Base-by-base conservation (phyloP, 1,140 invertebrate species). In the Micrasema minimum region DNA sequence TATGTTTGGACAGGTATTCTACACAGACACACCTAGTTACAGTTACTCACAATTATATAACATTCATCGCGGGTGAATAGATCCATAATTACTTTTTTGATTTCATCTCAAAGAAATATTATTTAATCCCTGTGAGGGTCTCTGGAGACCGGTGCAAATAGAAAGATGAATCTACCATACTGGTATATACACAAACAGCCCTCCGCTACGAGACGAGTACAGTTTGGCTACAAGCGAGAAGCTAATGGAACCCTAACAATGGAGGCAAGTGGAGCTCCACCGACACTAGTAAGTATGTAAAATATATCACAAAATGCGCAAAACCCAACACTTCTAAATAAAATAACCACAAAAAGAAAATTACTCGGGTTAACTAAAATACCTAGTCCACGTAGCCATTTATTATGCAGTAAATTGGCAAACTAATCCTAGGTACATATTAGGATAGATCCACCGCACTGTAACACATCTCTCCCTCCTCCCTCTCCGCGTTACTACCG, bases 61-160 rank as follows among this genome's bases (percentile, higher is more conserved):
- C 23, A 48, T 64, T 37, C 45, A 37, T 46, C 45, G 3, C 16
- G 16, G 12, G 43, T 22, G 26, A 26, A 46, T 20, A 64, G 43
- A 35, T 64, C 10, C 43, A 64, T 64, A 64, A 64, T 64, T 46
- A 64, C 46, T 64, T 64, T 46, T 64, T 46, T 59, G 55, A 59
- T 22, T 43, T 22, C 18, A 10, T 38, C 35, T 59, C 55, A 59
- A 59, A 59, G 55, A 59, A 59, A 59, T 59, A 59, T 59, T 59
- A 59, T 59, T 16, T 41, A 38, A 38, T 38, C 55, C 35, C 35
- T 59, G 14, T 22, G 38, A 9, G 2, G 48, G 48, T 51, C 20
- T 51, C 5, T 1, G 14, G 18, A 51, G 48, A 51, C 48, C 48
- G 48, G 48, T 51, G 48, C 20, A 18, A 22, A 23, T 22, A 51